Conservation (phyloP, 2,888 invertebrate species). For the Galerucella pusilla region DNA sequence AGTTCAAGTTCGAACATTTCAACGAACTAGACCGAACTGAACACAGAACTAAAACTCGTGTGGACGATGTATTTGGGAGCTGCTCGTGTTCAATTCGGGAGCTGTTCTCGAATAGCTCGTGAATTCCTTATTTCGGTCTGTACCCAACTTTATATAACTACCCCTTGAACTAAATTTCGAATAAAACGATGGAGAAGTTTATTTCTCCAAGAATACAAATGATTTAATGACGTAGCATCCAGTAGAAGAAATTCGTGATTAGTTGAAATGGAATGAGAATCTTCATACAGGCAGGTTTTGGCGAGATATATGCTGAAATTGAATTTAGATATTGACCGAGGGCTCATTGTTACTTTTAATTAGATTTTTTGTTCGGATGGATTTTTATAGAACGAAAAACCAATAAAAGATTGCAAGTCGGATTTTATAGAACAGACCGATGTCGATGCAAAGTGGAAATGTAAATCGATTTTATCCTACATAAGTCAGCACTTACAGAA, state of each 20-base stretch:
- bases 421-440: background rate
- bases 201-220: constrained; percentile 17
- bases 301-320: constrained; percentile 36
- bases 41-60: too few species aligned
- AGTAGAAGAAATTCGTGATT: constrained; percentile 33
- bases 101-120: too few species aligned
- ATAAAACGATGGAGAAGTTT: background rate
- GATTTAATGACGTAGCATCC: constrained; percentile 24
- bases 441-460: background rate
- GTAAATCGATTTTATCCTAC: background rate
- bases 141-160: too few species aligned
- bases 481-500: background rate
- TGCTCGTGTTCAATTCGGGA: too few species aligned
- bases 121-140: too few species aligned
- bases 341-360: constrained; percentile 39
- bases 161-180: background rate
- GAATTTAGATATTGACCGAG: constrained; percentile 40
- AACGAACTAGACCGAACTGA: too few species aligned
- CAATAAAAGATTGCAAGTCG: constrained; percentile 6
- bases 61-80: too few species aligned
- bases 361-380: constrained; percentile 36
- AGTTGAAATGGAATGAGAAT: constrained; percentile 38
- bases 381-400: constrained; percentile 29
- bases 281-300: constrained; percentile 29
- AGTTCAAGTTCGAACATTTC: too few species aligned